Base-by-base conservation (phyloP, 2,888 invertebrate genomes). In the Chalcis sispes region DNA sequence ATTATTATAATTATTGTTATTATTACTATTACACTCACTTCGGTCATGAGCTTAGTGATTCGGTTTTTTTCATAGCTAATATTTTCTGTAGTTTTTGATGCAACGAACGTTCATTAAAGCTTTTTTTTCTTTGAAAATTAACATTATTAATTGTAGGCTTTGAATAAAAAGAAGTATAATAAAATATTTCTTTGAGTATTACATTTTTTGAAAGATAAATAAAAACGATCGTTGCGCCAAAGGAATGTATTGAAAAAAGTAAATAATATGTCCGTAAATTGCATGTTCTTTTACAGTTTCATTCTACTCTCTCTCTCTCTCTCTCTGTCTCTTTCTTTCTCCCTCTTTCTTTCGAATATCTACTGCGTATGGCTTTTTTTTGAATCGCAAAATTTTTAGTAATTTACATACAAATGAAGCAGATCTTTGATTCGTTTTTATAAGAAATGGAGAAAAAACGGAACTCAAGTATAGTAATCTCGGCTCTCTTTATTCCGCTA, bases 361-460 rank as follows among this genome's bases (percentile, higher is more conserved):
- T 80, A 78, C 80, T 78, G 80, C 80, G 79, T 80, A 80, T 80
- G 78, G 81, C 79, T 81, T 80, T 54, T 77, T 73, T 79, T n/a
- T n/a, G n/a, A 71, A 75, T 69, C 15, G 67, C 75, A 75, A 50
- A 62, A 61, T 72, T 27, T 76, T 54, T 61, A 75, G 40, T 75
- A 61, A 4, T 61, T 29, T 65, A 59, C 42, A 65, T 15, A 25
- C 13, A 46, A 46, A 36, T 52, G 46, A 59, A 66, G 15, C 66
- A 71, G 66, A 66, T 61, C 42, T 52, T 61, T 32, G 32, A 40
- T 58, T 32, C 18, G 7, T 2, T 25, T 20, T 36, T 36, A 3
- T n/a, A n/a, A 50, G 48, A 15, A 20, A 50, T 20, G 1, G 2
- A 58, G 7, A 20, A 5, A 18, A 18, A 27, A 25, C 15, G 27